Evolutionary conservation across 2,888 invertebrate genomes (phyloP).

Genomic region (Graphium colonna): DNA sequence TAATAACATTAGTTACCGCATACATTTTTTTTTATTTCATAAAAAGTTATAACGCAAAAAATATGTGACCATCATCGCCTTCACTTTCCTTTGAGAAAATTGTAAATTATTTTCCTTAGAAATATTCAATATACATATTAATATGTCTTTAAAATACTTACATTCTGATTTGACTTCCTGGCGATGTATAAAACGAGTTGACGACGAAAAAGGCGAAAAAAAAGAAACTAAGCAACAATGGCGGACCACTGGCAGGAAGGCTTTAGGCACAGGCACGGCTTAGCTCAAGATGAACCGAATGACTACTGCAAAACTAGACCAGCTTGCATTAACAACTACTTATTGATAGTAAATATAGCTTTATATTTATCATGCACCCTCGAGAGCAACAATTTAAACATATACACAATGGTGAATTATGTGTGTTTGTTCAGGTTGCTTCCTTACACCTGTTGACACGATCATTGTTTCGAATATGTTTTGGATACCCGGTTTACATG

Average conservation of each 20-base stretch:
- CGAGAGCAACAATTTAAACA: not conserved
- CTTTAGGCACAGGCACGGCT: not conserved
- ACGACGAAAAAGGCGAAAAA: not conserved
- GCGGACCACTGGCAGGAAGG: not conserved
- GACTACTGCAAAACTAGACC: slow-evolving; percentile 2
- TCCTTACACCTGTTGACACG: not conserved
- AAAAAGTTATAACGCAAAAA: no score
- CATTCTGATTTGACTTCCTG: not conserved
- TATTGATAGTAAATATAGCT: not conserved
- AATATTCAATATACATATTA: no score
- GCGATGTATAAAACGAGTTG: not conserved
- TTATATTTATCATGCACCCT: not conserved
- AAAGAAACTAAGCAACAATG: not conserved
- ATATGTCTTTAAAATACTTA: no score
- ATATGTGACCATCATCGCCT: no score
- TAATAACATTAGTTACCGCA: no score
- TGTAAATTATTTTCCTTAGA: no score
- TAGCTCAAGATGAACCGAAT: not conserved
- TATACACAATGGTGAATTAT: not conserved
- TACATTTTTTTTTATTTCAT: no score
- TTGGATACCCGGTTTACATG: not conserved
- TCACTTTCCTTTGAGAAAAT: no score
- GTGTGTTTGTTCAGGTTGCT: not conserved
- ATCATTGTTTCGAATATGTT: not conserved
- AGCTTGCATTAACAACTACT: slow-evolving; percentile 6